Evolutionary conservation across 2,797 vertebrate species (phyloP), one percentile per base, ranked within the genome.

Genomic region (Aphelocoma californica): DNA sequence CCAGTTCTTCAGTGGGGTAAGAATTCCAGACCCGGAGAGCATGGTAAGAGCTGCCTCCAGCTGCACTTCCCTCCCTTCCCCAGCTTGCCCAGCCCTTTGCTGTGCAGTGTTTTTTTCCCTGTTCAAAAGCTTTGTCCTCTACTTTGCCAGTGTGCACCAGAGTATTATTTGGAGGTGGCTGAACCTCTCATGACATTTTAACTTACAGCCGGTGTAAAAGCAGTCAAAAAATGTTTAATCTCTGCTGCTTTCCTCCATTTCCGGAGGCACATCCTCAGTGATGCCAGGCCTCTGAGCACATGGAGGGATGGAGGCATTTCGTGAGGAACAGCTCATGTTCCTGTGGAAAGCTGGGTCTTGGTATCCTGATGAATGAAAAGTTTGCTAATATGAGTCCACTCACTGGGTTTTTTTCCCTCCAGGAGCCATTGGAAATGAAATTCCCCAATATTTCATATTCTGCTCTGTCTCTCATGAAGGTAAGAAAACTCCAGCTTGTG

Each of bases 1-100:
- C 98, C 99, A 99, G 96, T 99, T 99, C 98, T 99, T 99, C 98
- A 98, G 98, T 12, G 99, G 99, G 13, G 98, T 99, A n/a, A 98
- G 98, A 92, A 99, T 99, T 96, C 99, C 99, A 11, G 99, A 99
- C 91, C 98, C 99, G 1, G 98, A 98, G 61, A 98, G 98, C 92
- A 98, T 97, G 99, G 99, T 99, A 96, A 98, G 98, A 96, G 66
- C 53, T 66, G 40, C 47, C 21, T 86, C 25, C 42, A 16, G 54
- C 26, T 4, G 1, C 10, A 0, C 13, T 66, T 70, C 54, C 31
- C 47, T 92, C 1, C 0, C 26, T 75, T 53, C 45, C 67, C 53
- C 67, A 48, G 34, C 56, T 29, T 69, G 16, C n/a, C n/a, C 64
- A 31, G 25, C 26, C 50, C 81, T 79, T 71, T 34, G 19, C 45